phyloP scores from a whole-genome alignment of 2,113 vertebrate genomes.

The Chamaea fasciata region DNA sequence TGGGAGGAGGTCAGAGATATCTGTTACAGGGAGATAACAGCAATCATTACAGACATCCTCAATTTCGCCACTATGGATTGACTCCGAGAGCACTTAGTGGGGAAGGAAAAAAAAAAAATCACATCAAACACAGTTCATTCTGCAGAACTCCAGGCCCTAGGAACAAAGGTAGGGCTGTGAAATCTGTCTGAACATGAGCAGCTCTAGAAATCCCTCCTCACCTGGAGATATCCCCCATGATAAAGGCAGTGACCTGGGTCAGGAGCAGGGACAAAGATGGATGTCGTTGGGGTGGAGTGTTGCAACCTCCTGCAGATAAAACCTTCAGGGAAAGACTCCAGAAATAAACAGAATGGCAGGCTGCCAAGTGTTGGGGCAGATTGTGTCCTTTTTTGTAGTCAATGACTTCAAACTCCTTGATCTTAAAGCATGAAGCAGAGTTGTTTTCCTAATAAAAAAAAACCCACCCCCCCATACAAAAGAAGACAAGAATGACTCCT shows the following conservation, averaged over 20 bases:
- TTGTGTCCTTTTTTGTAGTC: background rate
- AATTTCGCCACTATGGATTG: background rate
- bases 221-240: background rate
- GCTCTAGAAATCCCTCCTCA: background rate
- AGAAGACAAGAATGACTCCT: background rate
- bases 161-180: background rate
- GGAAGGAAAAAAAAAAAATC: background rate
- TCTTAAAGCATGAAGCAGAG: background rate
- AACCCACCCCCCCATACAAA: background rate
- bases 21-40: background rate
- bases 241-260: constrained; percentile 45
- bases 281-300: background rate
- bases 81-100: background rate
- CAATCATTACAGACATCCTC: background rate
- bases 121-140: background rate
- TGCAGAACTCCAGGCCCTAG: background rate
- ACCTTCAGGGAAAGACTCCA: constrained; percentile 22
- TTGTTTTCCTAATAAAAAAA: background rate
- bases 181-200: background rate
- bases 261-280: background rate
- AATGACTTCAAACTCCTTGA: background rate
- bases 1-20: background rate
- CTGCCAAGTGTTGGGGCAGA: background rate
- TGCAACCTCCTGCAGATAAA: constrained; percentile 50
- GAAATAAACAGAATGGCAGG: constrained; percentile 36